These are phyloP conservation scores for Malurus alboscapulatus DNA, from an alignment of 2,113 vertebrate genomes.

Conservation along the genomic window DNA sequence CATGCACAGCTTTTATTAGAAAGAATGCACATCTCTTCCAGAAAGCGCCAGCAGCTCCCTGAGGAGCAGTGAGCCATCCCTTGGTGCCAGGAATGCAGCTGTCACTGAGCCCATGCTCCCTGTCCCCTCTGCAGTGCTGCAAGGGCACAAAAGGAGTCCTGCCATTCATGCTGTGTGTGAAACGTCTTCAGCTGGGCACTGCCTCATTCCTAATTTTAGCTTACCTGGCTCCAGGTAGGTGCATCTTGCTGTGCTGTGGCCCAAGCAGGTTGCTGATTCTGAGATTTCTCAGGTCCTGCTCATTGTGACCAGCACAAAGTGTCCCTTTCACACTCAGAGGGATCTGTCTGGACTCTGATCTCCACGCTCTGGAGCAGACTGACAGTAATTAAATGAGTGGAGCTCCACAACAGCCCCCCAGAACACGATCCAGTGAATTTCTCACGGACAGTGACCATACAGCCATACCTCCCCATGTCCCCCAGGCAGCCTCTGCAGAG, in stretches of 20 bases:
- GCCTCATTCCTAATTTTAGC: not conserved
- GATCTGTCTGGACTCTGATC: not conserved
- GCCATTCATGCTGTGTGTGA: rapidly evolving
- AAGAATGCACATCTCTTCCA: constrained; percentile 48
- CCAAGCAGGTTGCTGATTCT: not conserved
- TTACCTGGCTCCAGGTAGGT: not conserved
- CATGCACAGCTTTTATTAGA: constrained; percentile 59
- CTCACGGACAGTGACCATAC: not conserved
- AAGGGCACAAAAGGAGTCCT: not conserved
- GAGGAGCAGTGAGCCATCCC: not conserved
- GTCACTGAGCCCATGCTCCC: not conserved
- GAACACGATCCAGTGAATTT: rapidly evolving
- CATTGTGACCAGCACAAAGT: not conserved
- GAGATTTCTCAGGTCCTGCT: not conserved
- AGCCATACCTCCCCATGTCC: rapidly evolving
- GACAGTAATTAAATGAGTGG: not conserved
- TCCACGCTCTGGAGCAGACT: not conserved
- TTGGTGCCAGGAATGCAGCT: not conserved
- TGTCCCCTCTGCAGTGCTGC: not conserved
- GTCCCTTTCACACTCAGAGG: not conserved
- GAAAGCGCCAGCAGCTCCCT: constrained; percentile 22
- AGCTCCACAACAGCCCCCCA: not conserved
- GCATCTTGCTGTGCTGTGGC: not conserved
- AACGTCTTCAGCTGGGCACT: not conserved
- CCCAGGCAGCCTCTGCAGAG: not conserved